Evolutionary conservation across 2,888 invertebrate species (phyloP).

Genomic region (Spodoptera littoralis): DNA sequence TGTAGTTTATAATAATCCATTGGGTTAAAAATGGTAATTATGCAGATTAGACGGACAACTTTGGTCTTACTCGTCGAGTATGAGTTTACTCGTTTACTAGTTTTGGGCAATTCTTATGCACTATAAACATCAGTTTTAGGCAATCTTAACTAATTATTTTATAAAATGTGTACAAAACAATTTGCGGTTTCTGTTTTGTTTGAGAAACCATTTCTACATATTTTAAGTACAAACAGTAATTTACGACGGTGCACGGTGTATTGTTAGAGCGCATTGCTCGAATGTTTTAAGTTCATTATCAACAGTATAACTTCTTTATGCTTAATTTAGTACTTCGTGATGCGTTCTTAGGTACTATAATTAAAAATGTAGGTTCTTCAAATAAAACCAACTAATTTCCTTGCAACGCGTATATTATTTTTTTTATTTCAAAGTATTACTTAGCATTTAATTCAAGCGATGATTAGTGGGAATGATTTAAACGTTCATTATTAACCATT

Average conservation of each 20-base stretch:
- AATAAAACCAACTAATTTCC: conserved; percentile 48
- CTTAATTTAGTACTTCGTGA: conserved; percentile 40
- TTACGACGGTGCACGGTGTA: conserved; percentile 2
- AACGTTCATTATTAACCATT: conserved; percentile 58
- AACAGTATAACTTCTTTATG: conserved; percentile 38
- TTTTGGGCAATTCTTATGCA: too few species aligned
- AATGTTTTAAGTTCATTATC: conserved; percentile 29
- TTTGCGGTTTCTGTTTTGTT: neutral
- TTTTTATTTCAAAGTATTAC: conserved; percentile 37
- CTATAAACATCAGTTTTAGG: too few species aligned
- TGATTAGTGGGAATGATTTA: conserved; percentile 51
- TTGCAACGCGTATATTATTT: conserved; percentile 33
- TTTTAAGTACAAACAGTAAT: conserved; percentile 10
- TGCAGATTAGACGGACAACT: too few species aligned
- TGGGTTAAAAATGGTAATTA: too few species aligned
- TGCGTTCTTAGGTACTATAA: conserved; percentile 43
- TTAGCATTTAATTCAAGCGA: conserved; percentile 49
- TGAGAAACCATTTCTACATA: conserved; percentile 4
- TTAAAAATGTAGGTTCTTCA: conserved; percentile 43
- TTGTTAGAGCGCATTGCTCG: conserved; percentile 13
- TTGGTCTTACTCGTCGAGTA: too few species aligned
- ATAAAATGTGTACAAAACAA: too few species aligned
- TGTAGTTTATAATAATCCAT: conserved; percentile 8
- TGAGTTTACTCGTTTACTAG: too few species aligned
- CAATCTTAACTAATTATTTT: too few species aligned